These are phyloP conservation scores for Lycia hirtaria DNA, from an alignment of 2,888 invertebrate genomes.

Conservation along the genomic window DNA sequence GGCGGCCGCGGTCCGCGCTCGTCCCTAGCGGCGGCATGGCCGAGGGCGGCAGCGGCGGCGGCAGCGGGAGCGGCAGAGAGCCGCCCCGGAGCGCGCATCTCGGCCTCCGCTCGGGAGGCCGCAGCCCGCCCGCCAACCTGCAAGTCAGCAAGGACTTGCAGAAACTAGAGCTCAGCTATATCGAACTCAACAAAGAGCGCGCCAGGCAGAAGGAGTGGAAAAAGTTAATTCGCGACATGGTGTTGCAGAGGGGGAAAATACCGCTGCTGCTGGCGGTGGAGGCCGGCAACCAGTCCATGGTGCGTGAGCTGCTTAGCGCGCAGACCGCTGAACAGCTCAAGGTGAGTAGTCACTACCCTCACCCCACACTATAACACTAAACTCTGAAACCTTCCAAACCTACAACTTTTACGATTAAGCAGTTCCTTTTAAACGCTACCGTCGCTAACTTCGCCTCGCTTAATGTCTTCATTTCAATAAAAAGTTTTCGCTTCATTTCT, in stretches of 20 bases:
- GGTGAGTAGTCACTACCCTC: slow-evolving; percentile 64
- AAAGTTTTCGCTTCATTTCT: slow-evolving; percentile 29
- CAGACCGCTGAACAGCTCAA: slow-evolving; percentile 95
- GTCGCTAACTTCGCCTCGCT: slow-evolving; percentile 23
- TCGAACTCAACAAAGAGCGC: slow-evolving; percentile 82
- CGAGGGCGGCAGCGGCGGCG: slow-evolving; percentile 54
- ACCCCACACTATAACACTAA: slow-evolving; percentile 14
- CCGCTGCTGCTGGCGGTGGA: slow-evolving; percentile 97
- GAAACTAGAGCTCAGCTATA: slow-evolving; percentile 79
- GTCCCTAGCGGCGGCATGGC: slow-evolving; percentile 59
- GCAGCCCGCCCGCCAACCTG: slow-evolving; percentile 66
- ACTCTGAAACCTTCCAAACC: slow-evolving; percentile 19
- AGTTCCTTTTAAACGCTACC: slow-evolving; percentile 31
- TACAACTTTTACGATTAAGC: slow-evolving; percentile 30
- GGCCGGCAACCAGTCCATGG: slow-evolving; percentile 97
- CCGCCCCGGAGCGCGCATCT: slow-evolving; percentile 64
- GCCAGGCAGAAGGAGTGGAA: slow-evolving; percentile 83
- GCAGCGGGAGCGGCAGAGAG: slow-evolving; percentile 64
- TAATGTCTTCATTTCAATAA: slow-evolving; percentile 36
- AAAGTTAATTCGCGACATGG: slow-evolving; percentile 85
- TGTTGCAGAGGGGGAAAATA: slow-evolving; percentile 95
- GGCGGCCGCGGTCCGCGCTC: slow-evolving; percentile 66
- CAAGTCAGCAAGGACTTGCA: slow-evolving; percentile 69
- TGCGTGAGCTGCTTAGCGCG: slow-evolving; percentile 95
- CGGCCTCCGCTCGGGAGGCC: slow-evolving; percentile 54